phyloP scores from a whole-genome alignment of 2,888 invertebrate genomes.

The Pristionchus exspectatus region DNA sequence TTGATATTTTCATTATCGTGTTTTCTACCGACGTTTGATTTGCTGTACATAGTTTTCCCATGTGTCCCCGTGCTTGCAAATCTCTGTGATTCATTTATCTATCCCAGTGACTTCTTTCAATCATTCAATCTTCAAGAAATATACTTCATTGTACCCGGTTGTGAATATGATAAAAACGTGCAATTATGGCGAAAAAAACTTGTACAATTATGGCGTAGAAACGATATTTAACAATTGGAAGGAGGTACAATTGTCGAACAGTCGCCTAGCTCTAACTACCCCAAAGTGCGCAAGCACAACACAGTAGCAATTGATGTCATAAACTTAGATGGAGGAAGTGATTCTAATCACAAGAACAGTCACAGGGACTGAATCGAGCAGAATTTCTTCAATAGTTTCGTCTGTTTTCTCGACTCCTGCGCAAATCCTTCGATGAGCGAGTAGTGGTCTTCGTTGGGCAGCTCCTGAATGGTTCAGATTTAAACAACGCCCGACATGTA shows the following conservation, averaged over 20 bases:
- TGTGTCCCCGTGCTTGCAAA: not conserved
- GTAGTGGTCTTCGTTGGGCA: constrained; percentile 26
- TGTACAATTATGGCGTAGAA: not conserved
- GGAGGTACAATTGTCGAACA: not conserved
- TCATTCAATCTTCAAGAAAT: not conserved
- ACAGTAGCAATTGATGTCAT: too few species aligned
- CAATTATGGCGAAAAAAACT: not conserved
- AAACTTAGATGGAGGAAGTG: too few species aligned
- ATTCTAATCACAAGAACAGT: constrained; percentile 11
- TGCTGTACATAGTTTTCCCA: constrained; percentile 18
- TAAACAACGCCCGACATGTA: too few species aligned
- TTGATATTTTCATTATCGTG: not conserved
- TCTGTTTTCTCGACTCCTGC: constrained; percentile 6
- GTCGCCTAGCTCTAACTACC: too few species aligned
- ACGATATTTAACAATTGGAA: not conserved
- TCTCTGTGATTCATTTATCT: constrained; percentile 3
- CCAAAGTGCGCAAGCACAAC: too few species aligned
- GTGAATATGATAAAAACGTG: not conserved
- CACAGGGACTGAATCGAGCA: constrained; percentile 27
- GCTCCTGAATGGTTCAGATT: not conserved
- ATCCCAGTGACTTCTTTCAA: constrained; percentile 30
- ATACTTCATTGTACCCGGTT: constrained; percentile 5
- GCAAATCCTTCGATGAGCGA: constrained; percentile 35
- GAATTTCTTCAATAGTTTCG: constrained; percentile 29
- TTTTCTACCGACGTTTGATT: not conserved